phyloP scores from a whole-genome alignment of 1,140 invertebrate species.

The Zaprionus lachaisei region DNA sequence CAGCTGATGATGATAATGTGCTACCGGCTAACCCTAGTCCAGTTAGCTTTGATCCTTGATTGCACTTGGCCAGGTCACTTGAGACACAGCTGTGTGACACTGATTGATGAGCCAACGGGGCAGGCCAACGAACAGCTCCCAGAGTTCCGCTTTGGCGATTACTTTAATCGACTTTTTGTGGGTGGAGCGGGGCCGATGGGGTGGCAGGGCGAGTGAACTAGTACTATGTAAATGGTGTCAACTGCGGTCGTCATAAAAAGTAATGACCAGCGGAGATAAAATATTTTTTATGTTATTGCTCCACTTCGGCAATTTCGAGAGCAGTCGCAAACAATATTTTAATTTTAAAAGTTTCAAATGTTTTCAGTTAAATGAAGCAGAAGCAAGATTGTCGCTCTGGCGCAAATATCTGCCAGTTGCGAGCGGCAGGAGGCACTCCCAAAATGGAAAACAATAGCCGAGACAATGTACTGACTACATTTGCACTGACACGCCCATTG shows the following conservation, averaged over 20 bases:
- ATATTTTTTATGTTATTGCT: conserved; percentile 75
- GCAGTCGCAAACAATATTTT: conserved; percentile 76
- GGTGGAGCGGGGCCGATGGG: neutral
- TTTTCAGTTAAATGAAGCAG: conserved; percentile 81
- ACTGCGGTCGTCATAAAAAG: conserved; percentile 66
- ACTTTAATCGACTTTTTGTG: conserved; percentile 68
- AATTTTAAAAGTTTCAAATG: conserved; percentile 74
- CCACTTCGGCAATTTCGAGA: conserved; percentile 50
- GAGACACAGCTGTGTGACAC: conserved; percentile 54
- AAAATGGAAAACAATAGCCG: conserved; percentile 34
- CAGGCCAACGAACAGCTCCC: conserved; percentile 42
- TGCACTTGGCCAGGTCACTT: conserved; percentile 52
- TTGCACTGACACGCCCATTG: conserved; percentile 5
- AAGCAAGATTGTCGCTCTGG: conserved; percentile 76
- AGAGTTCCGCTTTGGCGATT: conserved; percentile 67
- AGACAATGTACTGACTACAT: conserved; percentile 14
- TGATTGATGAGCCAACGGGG: conserved; percentile 65
- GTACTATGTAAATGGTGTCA: conserved; percentile 73
- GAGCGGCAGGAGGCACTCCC: neutral
- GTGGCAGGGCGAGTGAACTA: conserved; percentile 13
- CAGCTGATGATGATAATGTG: conserved; percentile 3
- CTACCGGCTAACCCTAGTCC: conserved; percentile 22
- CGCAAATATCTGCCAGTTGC: conserved; percentile 18
- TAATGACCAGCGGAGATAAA: conserved; percentile 75
- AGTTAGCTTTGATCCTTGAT: conserved; percentile 75